Evolutionary conservation across 2,113 vertebrate species (phyloP), one percentile per base, ranked within the genome.

Genomic region (Apodemus speciosus): DNA sequence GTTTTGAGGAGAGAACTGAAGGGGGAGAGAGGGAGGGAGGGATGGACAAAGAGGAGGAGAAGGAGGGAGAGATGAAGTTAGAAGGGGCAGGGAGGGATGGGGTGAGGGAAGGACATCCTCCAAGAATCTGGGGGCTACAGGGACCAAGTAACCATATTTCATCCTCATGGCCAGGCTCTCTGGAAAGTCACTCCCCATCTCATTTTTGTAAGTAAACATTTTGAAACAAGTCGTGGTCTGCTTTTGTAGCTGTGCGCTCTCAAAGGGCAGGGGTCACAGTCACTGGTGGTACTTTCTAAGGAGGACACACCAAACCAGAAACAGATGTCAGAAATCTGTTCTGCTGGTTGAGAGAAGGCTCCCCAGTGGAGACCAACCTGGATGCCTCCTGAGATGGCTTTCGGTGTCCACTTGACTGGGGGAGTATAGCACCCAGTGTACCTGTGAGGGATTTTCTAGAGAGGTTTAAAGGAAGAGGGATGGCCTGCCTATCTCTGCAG

Each of bases 151-250:
- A 40, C 51, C 89, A n/a, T 3, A 2, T 2, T 25, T 58, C 27
- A 64, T 15, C 66, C 53, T 68, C 40, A 15, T 0, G 27, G 84
- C 16, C 40, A 16, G 2, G 13, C n/a, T 18, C 2, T 32, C 49
- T 30, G 76, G 83, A 49, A 76, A 76, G 51, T 9, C 32, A 40
- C 4, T 27, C 49, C 20, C 8, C 40, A 49, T 58, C 87, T 89
- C 32, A 0, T 35, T 56, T 16, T 75, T n/a, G 20, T 21, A 77
- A 51, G 16, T 40, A 80, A 58, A 85, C 32, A 2, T n/a, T 16
- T 8, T 0, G 6, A 91, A 49, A 38, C 0, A 66, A 0, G 3
- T 15, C 1, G 21, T 11, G 7, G 3, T 23, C 16, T 1, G 56
- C 56, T 20, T 64, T 77, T 7, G 9, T 6, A 15, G 21, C 49